These are phyloP conservation scores for Drosophila willistoni DNA, from an alignment of 1,140 invertebrate genomes.

Conservation along the genomic window DNA sequence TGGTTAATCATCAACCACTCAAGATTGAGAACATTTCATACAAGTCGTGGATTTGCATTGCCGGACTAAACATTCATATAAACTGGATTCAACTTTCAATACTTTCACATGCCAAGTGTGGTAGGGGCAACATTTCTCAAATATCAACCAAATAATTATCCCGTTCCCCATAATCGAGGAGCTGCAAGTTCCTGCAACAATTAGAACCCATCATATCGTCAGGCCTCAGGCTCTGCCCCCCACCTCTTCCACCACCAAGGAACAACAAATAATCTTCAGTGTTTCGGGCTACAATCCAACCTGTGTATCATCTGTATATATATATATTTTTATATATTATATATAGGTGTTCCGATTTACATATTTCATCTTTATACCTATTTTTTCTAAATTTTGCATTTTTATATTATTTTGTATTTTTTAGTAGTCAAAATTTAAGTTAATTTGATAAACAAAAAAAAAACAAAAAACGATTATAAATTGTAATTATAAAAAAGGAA, in stretches of 20 bases:
- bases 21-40: not conserved
- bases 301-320: not conserved
- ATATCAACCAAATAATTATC: no score
- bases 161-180: no score
- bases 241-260: not conserved
- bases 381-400: not conserved
- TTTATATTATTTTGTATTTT: slow-evolving; percentile 5
- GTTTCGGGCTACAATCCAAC: not conserved
- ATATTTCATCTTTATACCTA: not conserved
- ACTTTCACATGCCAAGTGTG: no score
- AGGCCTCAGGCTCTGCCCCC: not conserved
- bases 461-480: not conserved
- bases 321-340: not conserved
- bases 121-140: no score
- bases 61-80: no score
- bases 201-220: no score
- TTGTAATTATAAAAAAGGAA: slow-evolving; percentile 23
- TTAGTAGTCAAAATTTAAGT: slow-evolving; percentile 52
- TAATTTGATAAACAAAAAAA: slow-evolving; percentile 1
- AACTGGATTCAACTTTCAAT: no score
- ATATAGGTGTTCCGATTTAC: slow-evolving; percentile 14
- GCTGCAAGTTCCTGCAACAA: no score
- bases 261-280: not conserved
- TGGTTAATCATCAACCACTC: not conserved
- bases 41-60: not conserved